Evolutionary conservation across 2,797 vertebrate genomes (phyloP).

Genomic region (Saxicola maurus): DNA sequence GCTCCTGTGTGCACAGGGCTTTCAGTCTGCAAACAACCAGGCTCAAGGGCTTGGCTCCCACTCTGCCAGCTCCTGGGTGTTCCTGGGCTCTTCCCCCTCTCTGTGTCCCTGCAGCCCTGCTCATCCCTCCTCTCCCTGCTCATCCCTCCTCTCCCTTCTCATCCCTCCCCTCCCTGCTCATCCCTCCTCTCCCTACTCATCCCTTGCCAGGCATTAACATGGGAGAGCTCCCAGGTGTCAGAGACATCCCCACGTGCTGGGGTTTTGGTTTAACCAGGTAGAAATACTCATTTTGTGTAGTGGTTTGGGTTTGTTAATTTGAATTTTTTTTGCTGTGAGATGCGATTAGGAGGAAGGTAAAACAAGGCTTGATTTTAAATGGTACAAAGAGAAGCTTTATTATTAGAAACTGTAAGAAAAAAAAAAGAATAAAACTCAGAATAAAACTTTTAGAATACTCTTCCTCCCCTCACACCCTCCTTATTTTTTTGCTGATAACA

Average conservation of each 20-base stretch:
- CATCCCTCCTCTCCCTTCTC: neutral
- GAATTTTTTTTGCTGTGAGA: too few species aligned
- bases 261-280: too few species aligned
- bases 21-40: neutral
- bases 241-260: neutral
- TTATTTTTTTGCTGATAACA: too few species aligned
- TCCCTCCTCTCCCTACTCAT: neutral
- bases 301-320: too few species aligned
- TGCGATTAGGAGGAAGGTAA: too few species aligned
- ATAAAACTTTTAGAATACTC: too few species aligned
- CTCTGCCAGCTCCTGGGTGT: neutral
- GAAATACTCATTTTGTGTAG: too few species aligned
- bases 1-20: neutral
- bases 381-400: too few species aligned
- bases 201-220: neutral
- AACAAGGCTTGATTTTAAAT: too few species aligned
- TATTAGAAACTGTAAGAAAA: too few species aligned
- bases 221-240: neutral
- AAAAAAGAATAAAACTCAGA: too few species aligned
- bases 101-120: fast-evolving
- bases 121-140: neutral
- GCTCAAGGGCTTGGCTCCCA: neutral
- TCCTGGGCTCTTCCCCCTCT: neutral
- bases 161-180: neutral
- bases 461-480: too few species aligned